Evolutionary conservation across 2,888 invertebrate genomes (phyloP), one percentile per base, ranked within the genome.

Genomic region (Agrilus cyanescens): DNA sequence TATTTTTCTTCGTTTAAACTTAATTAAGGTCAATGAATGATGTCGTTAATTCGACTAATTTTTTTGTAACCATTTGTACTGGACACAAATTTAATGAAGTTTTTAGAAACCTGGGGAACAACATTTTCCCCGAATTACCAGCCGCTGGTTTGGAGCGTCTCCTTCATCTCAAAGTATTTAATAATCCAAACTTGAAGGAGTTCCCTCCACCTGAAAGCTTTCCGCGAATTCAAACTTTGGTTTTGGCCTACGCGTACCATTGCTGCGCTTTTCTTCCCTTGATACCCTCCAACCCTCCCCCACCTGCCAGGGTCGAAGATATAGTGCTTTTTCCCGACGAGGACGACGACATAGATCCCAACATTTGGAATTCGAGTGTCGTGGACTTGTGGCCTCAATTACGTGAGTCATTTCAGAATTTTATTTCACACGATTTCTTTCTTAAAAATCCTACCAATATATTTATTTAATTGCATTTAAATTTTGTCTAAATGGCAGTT

Each of bases 201-300:
- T 94, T 95, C 66, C 94, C 93, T 25, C 75, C 83, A 1, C 87
- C 91, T 0, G 84, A 85, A 50, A 74, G 80, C 41, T 90, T 95
- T 67, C 94, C 93, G 0, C 72, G 83, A 30, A 86, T 94, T 49
- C 82, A 86, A 69, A 84, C 82, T 10, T 72, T 94, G 58, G 81
- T 87, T 32, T 70, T 95, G 32, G 87, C 93, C 1, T 95, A 94
- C 67, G 94, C 95, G 51, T 96, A 95, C 69, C 95, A 96, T 65
- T 96, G 95, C 70, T 95, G 95, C 68, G 84, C 88, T 49, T 93
- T 88, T 68, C 65, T 87, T 58, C 80, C 84, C 36, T 67, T 81
- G 53, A 73, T 77, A 53, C 76, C 77, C 41, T 69, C 62, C 51
- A 62, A 55, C 46, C 69, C 63, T 0, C 72, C 72, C n/a, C 70